Evolutionary conservation across 1,140 invertebrate genomes (phyloP).

Genomic region (Sitodiplosis mosellana): DNA sequence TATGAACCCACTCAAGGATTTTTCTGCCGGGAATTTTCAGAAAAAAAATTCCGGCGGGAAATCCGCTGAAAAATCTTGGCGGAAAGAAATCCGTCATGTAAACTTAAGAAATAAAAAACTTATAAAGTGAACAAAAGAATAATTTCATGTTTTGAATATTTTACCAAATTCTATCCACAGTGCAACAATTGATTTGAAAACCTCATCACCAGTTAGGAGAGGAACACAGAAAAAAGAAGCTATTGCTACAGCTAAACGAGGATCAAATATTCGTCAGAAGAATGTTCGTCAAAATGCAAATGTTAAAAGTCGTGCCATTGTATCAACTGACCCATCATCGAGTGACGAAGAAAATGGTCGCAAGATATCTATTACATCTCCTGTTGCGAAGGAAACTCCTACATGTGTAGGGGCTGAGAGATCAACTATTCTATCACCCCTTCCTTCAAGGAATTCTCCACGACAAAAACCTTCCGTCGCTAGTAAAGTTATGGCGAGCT

Average conservation of each 20-base stretch:
- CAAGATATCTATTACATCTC: neutral
- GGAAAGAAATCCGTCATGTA: no score
- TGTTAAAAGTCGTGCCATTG: conserved; percentile 4
- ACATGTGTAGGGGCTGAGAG: neutral
- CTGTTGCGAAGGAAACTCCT: no score
- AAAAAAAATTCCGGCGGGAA: no score
- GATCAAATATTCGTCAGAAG: conserved; percentile 5
- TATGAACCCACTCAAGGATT: no score
- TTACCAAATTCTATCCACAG: no score
- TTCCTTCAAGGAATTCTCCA: neutral
- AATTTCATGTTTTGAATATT: no score
- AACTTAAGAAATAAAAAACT: no score
- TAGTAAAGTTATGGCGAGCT: neutral
- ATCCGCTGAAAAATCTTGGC: no score
- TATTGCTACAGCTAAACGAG: conserved; percentile 19
- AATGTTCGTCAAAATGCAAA: conserved; percentile 5
- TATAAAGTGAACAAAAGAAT: no score
- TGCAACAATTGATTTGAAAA: conserved; percentile 8
- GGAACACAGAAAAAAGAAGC: conserved; percentile 13
- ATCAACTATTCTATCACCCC: neutral
- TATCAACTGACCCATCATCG: conserved; percentile 1
- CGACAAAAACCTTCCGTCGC: neutral
- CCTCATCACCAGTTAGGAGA: conserved; percentile 6
- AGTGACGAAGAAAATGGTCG: neutral
- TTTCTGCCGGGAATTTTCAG: no score